Conservation (phyloP, 2,888 invertebrate genomes). For the Mactromeris polynyma region DNA sequence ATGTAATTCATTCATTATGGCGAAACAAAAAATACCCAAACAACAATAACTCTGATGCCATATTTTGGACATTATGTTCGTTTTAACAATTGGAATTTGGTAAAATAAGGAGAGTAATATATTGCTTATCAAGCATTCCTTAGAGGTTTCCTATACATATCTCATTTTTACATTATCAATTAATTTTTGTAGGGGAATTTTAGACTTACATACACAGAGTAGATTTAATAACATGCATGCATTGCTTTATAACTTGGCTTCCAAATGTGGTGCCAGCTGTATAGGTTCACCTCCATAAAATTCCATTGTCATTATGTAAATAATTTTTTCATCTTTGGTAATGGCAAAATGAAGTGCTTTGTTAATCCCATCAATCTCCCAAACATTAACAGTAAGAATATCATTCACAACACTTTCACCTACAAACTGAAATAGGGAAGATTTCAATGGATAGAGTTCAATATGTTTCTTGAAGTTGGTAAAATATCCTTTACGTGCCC, state of each 20-base stretch:
- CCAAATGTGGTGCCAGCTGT: conserved; percentile 21
- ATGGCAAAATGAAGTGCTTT: conserved; percentile 25
- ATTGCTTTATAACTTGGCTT: conserved; percentile 37
- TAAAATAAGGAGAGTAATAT: not conserved
- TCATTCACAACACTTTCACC: conserved; percentile 57
- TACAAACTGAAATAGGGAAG: conserved; percentile 25
- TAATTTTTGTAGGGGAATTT: no score
- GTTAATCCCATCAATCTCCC: conserved; percentile 6
- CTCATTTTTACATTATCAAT: no score
- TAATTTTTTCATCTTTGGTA: conserved; percentile 21
- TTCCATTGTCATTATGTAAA: conserved; percentile 38
- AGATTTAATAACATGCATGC: not conserved
- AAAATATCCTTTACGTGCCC: conserved; percentile 37
- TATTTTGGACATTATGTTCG: not conserved
- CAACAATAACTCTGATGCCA: not conserved
- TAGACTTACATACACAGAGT: not conserved
- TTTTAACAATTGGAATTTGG: not conserved
- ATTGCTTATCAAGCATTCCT: not conserved
- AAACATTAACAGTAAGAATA: conserved; percentile 26
- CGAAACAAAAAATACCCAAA: no score
- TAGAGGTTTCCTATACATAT: not conserved
- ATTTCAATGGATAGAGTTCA: conserved; percentile 49
- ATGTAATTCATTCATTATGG: no score
- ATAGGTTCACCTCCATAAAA: conserved; percentile 39
- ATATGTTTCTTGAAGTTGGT: conserved; percentile 44